Conservation (phyloP, 2,888 invertebrate species). For the Drosophila demipolita region DNA sequence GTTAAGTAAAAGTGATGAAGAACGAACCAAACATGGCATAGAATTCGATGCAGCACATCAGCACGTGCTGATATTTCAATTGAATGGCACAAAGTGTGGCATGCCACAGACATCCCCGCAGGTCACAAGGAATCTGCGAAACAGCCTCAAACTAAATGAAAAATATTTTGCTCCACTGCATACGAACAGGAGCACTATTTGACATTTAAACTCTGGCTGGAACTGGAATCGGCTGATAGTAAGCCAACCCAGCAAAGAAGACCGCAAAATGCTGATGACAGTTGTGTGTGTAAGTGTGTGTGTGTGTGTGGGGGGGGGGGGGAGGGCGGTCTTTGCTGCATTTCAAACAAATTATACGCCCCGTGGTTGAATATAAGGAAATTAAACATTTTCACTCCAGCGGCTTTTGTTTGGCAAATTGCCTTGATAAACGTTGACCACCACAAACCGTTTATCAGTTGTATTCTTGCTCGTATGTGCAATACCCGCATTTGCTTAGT, state of each 20-base stretch:
- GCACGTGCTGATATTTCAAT: slow-evolving; percentile 79
- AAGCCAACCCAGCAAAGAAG: slow-evolving; percentile 4
- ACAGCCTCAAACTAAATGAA: slow-evolving; percentile 43
- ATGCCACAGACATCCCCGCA: slow-evolving; percentile 50
- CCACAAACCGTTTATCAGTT: slow-evolving; percentile 30
- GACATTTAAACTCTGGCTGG: slow-evolving; percentile 68
- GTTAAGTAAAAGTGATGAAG: slow-evolving; percentile 25
- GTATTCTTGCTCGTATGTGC: slow-evolving; percentile 20
- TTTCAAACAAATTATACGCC: slow-evolving; percentile 49
- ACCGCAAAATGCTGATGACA: slow-evolving; percentile 62
- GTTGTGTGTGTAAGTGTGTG: slow-evolving; percentile 34
- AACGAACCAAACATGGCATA: slow-evolving; percentile 17
- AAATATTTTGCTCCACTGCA: slow-evolving; percentile 51
- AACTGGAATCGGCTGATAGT: slow-evolving; percentile 4
- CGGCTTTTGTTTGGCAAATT: slow-evolving; percentile 43
- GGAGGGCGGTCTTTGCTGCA: slow-evolving; percentile 33
- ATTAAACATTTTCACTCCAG: slow-evolving; percentile 70
- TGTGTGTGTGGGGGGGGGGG: slow-evolving; percentile 25
- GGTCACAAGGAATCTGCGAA: slow-evolving; percentile 5
- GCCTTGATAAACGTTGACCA: slow-evolving; percentile 48
- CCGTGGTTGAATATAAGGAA: slow-evolving; percentile 58
- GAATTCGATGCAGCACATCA: slow-evolving; percentile 38
- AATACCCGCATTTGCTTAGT: slow-evolving; percentile 39
- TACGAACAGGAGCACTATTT: slow-evolving; percentile 50
- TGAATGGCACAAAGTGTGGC: slow-evolving; percentile 65